Evolutionary conservation across 2,888 invertebrate species (phyloP).

Genomic region (Pandemis corylana): DNA sequence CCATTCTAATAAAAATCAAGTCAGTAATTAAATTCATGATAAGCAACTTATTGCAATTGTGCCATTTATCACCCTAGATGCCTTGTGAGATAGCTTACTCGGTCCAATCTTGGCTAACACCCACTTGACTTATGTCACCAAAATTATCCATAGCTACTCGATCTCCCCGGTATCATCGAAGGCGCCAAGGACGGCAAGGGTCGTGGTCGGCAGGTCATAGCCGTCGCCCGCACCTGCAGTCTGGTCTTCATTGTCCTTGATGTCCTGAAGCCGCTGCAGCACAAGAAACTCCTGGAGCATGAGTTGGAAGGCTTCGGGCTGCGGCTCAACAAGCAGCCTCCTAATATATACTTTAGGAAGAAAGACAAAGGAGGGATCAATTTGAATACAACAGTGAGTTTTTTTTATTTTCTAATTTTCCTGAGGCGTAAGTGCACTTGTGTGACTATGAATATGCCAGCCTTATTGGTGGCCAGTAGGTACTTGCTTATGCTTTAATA

Average conservation of each 20-base stretch:
- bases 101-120: too few species aligned
- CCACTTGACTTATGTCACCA: too few species aligned
- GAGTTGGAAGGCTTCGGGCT: constrained; percentile 99
- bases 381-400: constrained; percentile 93
- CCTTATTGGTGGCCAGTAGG: too few species aligned
- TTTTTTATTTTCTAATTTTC: neutral
- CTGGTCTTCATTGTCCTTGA: constrained; percentile 99
- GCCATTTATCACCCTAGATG: too few species aligned
- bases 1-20: too few species aligned
- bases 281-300: constrained; percentile 97
- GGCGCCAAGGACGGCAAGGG: constrained; percentile 99
- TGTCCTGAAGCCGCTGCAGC: constrained; percentile 98
- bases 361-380: constrained; percentile 99
- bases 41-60: too few species aligned
- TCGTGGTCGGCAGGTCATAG: constrained; percentile 99
- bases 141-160: constrained; percentile 90
- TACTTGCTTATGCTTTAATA: too few species aligned
- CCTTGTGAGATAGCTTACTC: too few species aligned
- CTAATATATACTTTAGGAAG: constrained; percentile 97
- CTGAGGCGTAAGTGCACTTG: too few species aligned
- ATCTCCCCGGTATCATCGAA: constrained; percentile 99
- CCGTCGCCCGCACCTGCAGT: constrained; percentile 99
- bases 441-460: too few species aligned
- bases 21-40: too few species aligned
- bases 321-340: constrained; percentile 97